Evolutionary conservation across 2,888 invertebrate genomes (phyloP).

Genomic region (Chrysolina americana): DNA sequence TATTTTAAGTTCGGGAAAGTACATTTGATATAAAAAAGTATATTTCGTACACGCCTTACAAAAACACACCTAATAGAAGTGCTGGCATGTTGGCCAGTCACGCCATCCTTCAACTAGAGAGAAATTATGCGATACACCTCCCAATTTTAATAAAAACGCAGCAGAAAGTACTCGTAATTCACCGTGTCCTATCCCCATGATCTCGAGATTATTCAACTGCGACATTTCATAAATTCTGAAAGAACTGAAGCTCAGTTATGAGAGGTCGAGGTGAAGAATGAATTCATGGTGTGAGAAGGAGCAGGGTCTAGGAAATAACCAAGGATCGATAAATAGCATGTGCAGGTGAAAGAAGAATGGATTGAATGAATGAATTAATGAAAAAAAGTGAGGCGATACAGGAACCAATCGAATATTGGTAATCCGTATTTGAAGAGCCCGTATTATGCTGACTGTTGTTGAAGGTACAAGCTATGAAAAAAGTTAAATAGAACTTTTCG

Average conservation of each 20-base stretch:
- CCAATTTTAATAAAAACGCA: slow-evolving; percentile 26
- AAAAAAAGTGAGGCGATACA: no score
- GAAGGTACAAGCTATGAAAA: no score
- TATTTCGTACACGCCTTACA: slow-evolving; percentile 27
- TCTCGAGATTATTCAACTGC: slow-evolving; percentile 16
- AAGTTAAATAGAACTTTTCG: no score
- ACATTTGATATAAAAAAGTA: background rate
- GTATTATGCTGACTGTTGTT: no score
- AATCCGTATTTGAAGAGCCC: no score
- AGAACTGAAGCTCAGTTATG: background rate
- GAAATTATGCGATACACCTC: slow-evolving; percentile 23
- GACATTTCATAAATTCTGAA: background rate
- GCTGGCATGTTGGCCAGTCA: slow-evolving; percentile 20
- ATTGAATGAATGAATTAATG: no score
- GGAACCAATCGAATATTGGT: no score
- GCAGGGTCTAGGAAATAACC: no score
- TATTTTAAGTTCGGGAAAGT: background rate
- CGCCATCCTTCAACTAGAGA: slow-evolving; percentile 23
- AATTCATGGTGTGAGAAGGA: no score
- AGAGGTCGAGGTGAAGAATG: no score
- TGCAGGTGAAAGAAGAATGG: no score
- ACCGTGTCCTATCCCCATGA: background rate
- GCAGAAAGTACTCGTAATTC: slow-evolving; percentile 2
- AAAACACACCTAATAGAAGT: slow-evolving; percentile 28
- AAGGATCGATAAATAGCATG: no score